These are phyloP conservation scores for Blomia tropicalis DNA, from an alignment of 2,888 invertebrate genomes.

Conservation along the genomic window DNA sequence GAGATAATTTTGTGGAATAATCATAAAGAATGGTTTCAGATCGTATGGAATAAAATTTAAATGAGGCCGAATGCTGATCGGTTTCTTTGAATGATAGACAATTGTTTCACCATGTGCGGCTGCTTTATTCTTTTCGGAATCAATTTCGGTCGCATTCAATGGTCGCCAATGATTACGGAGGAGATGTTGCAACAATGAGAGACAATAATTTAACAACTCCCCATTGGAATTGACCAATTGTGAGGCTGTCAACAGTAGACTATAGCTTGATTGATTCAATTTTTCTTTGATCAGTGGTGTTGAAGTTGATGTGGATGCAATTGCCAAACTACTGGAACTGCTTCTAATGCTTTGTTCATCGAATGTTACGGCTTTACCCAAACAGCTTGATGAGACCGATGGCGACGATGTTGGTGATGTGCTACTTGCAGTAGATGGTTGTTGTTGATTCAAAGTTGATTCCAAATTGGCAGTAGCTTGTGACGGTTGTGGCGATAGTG, in stretches of 20 bases:
- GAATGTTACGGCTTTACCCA: neutral
- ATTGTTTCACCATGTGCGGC: neutral
- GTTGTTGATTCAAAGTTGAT: neutral
- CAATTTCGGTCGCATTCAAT: neutral
- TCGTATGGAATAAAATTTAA: constrained; percentile 11
- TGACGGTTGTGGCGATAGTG: neutral
- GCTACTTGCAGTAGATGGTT: neutral
- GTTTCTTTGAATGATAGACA: constrained; percentile 10
- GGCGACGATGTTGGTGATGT: neutral
- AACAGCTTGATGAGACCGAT: neutral
- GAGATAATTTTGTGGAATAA: neutral
- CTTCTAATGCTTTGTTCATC: constrained; percentile 6
- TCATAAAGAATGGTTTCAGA: constrained; percentile 6
- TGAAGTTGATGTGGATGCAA: neutral
- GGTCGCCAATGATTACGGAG: constrained; percentile 15
- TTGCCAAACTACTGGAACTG: neutral
- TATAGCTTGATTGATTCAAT: neutral
- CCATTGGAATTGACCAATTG: constrained; percentile 9
- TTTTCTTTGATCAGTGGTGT: neutral
- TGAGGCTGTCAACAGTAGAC: neutral
- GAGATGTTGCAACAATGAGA: neutral
- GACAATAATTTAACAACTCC: neutral
- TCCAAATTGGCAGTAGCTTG: neutral
- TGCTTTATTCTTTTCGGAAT: neutral
- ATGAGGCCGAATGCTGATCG: neutral